Percentiles rank a stretch among this genome's conserved stretches.
Evolutionary conservation across 2,888 invertebrate species (phyloP).

Genomic region (Sphaerophoria rueppellii): DNA sequence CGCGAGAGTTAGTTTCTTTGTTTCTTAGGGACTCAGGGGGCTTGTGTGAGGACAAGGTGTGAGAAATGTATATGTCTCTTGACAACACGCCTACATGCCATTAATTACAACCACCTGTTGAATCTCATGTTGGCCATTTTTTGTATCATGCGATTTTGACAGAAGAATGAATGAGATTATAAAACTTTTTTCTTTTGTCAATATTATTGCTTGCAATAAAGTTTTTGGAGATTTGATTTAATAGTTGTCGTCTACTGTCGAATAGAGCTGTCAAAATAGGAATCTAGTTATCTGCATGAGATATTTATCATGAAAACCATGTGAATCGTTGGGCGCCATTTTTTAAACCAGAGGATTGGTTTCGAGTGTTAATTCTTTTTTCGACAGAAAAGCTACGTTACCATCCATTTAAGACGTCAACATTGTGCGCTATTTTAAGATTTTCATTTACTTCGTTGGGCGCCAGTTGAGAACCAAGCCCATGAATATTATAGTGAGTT

Average conservation of each 20-base stretch:
- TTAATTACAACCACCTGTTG: constrained; percentile 66
- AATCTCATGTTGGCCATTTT: constrained; percentile 11
- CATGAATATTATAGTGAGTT: too few species aligned
- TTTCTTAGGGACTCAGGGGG: neutral
- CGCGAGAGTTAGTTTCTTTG: constrained; percentile 7
- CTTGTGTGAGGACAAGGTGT: neutral
- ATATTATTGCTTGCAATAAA: neutral
- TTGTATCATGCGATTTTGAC: constrained; percentile 23
- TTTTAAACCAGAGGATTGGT: neutral
- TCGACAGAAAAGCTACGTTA: too few species aligned
- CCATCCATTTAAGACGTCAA: too few species aligned
- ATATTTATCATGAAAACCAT: too few species aligned
- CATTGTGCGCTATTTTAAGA: too few species aligned
- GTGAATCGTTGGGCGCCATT: neutral
- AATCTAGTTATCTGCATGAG: neutral
- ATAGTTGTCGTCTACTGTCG: neutral
- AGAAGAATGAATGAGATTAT: constrained; percentile 23
- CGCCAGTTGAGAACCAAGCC: too few species aligned
- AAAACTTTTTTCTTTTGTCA: neutral
- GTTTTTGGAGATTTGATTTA: neutral
- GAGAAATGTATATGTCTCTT: constrained; percentile 20
- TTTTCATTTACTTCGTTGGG: too few species aligned
- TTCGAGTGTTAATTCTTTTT: too few species aligned
- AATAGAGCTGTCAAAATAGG: neutral
- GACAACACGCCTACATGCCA: constrained; percentile 39